phyloP scores from a whole-genome alignment of 2,888 invertebrate species.

The Candidula unifasciata region DNA sequence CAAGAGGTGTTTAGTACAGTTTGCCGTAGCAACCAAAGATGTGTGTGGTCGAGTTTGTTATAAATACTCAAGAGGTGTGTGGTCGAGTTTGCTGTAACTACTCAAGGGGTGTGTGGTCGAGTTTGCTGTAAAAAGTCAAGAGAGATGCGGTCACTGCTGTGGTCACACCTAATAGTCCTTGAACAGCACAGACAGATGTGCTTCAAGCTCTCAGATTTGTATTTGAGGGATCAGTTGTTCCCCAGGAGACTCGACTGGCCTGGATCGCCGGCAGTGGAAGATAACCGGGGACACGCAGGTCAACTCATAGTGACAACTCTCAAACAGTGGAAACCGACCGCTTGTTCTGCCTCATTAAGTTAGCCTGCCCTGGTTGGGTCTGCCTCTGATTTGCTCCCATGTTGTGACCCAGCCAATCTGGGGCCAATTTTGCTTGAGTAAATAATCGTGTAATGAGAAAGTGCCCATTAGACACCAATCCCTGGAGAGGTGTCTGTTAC shows the following conservation, averaged over 20 bases:
- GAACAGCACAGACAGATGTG: background rate
- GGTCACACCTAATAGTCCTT: too few species aligned
- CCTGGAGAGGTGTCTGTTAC: constrained; percentile 40
- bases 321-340: background rate
- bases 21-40: too few species aligned
- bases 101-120: too few species aligned
- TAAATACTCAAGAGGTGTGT: too few species aligned
- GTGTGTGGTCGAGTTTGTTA: too few species aligned
- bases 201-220: background rate
- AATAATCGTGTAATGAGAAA: constrained; percentile 53
- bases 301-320: constrained; percentile 10
- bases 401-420: constrained; percentile 47
- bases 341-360: constrained; percentile 3
- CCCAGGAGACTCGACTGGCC: background rate
- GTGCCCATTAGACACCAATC: constrained; percentile 1
- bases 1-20: too few species aligned
- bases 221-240: background rate
- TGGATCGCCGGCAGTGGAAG: background rate
- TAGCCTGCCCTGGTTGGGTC: too few species aligned
- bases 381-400: constrained; percentile 6
- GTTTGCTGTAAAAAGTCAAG: too few species aligned
- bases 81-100: too few species aligned
- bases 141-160: too few species aligned
- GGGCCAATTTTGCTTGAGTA: constrained; percentile 44
- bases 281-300: too few species aligned